Conservation (phyloP, 2,888 invertebrate species). For the Drosophila vallismaia region DNA sequence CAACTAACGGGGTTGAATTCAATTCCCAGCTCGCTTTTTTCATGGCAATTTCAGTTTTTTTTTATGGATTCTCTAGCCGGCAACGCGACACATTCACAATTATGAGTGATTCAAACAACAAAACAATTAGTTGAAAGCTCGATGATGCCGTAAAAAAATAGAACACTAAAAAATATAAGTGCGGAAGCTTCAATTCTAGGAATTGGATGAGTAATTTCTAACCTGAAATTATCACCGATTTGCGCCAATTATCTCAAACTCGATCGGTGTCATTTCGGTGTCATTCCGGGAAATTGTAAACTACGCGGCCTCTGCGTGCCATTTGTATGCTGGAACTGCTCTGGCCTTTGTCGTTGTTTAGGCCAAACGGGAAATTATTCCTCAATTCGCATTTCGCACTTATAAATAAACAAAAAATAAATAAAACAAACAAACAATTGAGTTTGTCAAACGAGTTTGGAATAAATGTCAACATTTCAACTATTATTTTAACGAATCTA, state of each 20-base stretch:
- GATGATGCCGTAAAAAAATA: constrained; percentile 3
- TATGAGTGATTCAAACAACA: constrained; percentile 36
- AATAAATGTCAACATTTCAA: too few species aligned
- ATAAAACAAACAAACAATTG: too few species aligned
- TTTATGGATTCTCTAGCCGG: too few species aligned
- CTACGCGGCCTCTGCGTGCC: neutral
- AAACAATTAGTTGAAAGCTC: constrained; percentile 44
- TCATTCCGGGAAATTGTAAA: constrained; percentile 1
- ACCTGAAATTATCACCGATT: constrained; percentile 1
- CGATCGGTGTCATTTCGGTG: constrained; percentile 23
- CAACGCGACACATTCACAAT: neutral
- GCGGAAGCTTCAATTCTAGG: constrained; percentile 14
- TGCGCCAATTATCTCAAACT: constrained; percentile 27
- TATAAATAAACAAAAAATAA: too few species aligned
- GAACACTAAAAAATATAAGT: neutral
- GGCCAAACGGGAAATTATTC: neutral
- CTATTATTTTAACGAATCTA: too few species aligned
- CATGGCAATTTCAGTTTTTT: too few species aligned
- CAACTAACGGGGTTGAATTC: too few species aligned
- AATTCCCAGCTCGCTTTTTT: too few species aligned
- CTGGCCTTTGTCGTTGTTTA: constrained; percentile 5
- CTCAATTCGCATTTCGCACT: too few species aligned
- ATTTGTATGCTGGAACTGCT: constrained; percentile 17
- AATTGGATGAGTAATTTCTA: constrained; percentile 12
- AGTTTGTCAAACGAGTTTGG: too few species aligned